Base-by-base conservation (phyloP, 1,140 invertebrate species). In the Steinernema feltiae region DNA sequence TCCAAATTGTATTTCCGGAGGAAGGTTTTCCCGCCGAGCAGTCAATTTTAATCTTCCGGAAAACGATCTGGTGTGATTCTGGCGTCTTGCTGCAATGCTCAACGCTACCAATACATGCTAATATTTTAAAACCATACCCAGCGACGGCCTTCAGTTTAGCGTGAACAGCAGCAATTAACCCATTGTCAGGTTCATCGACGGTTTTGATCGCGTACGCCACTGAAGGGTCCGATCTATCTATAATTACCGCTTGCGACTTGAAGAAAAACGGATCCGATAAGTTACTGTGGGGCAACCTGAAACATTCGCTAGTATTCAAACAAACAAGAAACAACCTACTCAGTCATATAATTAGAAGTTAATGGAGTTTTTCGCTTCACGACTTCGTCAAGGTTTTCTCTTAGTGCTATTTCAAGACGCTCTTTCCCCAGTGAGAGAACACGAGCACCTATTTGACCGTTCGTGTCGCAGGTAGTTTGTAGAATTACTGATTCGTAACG, bases 131-230 rank as follows among this genome's bases (percentile, higher is more conserved):
- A n/a, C 41, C 41, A 12, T 46, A 46, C 53, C 53, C 53, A 12
- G 53, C 53, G 12, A 63, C 24, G 12, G 53, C 53, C 53, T 63
- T 63, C 53, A 63, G 53, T 27, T 63, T 63, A n/a, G 53, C 53
- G 7, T 63, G 53, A 21, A 63, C 7, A 15, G 53, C 53, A 21
- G 53, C 53, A 27, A 63, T 15, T 17, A 63, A 3, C 24, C 53
- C 53, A 27, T 63, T 63, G 2, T 63, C 12, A 3, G 53, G 53
- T 15, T 63, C 53, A 27, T 63, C 53, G 15, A 63, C 53, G 12
- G 53, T 63, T 27, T 63, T 63, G 53, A 63, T 27, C 7, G 53
- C 53, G 24, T 63, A 63, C 7, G 53, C 53, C 7, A 63, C 24
- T 3, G 53, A 63, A 3, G 53, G 53, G 24, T 63, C 53, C 15